phyloP scores from a whole-genome alignment of 2,888 invertebrate genomes.

The Malthinus flaveolus region DNA sequence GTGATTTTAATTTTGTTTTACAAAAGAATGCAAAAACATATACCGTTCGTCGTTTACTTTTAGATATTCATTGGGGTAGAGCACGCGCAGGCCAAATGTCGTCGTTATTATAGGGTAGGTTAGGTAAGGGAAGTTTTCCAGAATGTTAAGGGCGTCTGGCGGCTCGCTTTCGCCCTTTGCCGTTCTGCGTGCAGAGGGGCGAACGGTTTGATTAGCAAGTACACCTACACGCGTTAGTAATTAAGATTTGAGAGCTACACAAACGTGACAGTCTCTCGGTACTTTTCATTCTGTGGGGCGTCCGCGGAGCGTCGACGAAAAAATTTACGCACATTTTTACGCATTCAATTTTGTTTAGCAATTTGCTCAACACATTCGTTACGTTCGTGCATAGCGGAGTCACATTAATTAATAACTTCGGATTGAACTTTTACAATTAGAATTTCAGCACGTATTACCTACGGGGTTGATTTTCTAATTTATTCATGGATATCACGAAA shows the following conservation, averaged over 20 bases:
- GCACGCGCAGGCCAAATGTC: conserved; percentile 44
- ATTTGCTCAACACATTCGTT: too few relatives aligned
- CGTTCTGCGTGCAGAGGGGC: conserved; percentile 19
- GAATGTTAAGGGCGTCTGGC: conserved; percentile 23
- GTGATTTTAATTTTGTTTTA: conserved; percentile 10
- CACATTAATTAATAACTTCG: conserved; percentile 3
- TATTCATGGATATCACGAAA: conserved; percentile 3
- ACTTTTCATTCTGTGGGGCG: too few relatives aligned
- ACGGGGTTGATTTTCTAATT: background rate
- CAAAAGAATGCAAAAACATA: conserved; percentile 28
- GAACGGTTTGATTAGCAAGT: conserved; percentile 25
- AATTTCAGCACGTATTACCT: conserved; percentile 2
- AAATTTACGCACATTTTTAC: too few relatives aligned
- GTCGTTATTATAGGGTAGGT: conserved; percentile 42
- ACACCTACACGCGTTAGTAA: conserved; percentile 28
- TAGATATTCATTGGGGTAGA: conserved; percentile 39
- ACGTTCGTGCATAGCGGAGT: background rate
- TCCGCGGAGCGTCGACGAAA: too few relatives aligned
- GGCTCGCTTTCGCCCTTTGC: conserved; percentile 11
- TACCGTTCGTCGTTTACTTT: conserved; percentile 29
- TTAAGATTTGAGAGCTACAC: conserved; percentile 25
- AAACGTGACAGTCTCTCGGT: conserved; percentile 17
- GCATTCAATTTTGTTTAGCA: too few relatives aligned
- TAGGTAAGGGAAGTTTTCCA: conserved; percentile 34
- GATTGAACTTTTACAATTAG: background rate